These are phyloP conservation scores for Tychaedon coryphoeus DNA, from an alignment of 2,113 vertebrate genomes.

Conservation along the genomic window DNA sequence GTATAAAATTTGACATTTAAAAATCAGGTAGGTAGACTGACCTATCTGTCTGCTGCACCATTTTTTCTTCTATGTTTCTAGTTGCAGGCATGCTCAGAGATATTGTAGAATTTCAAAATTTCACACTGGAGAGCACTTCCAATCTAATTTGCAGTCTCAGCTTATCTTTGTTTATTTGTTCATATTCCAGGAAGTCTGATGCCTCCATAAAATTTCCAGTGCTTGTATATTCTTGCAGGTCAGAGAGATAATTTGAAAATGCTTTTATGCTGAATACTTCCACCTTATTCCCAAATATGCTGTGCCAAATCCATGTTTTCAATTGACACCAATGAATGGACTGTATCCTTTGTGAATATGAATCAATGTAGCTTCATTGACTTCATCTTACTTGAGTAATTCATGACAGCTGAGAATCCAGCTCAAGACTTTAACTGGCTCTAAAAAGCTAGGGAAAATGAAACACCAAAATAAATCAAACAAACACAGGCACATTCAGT, in stretches of 20 bases:
- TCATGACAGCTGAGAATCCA: not conserved
- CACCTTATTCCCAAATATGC: not conserved
- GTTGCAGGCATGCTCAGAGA: not conserved
- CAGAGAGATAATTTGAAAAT: constrained; percentile 12
- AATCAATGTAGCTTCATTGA: constrained; percentile 4
- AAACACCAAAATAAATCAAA: constrained; percentile 17
- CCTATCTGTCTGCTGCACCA: not conserved
- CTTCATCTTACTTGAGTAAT: constrained; percentile 28
- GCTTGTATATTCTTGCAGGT: not conserved
- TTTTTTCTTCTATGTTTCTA: not conserved
- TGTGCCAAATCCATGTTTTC: not conserved
- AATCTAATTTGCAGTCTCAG: not conserved
- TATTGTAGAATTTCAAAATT: not conserved
- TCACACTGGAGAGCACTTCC: not conserved
- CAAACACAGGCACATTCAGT: not conserved
- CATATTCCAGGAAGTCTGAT: not conserved
- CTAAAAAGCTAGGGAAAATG: not conserved
- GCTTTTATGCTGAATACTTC: not conserved
- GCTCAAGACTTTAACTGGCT: constrained; percentile 2
- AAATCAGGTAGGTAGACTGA: not conserved
- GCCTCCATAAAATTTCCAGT: not conserved
- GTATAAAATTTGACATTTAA: not conserved
- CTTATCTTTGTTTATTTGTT: constrained; percentile 9
- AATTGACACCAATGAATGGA: not conserved
- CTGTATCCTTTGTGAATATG: not conserved